Evolutionary conservation across 2,888 invertebrate species (phyloP), one percentile per base, ranked within the genome.

Genomic region (Metopia argyrocephala): DNA sequence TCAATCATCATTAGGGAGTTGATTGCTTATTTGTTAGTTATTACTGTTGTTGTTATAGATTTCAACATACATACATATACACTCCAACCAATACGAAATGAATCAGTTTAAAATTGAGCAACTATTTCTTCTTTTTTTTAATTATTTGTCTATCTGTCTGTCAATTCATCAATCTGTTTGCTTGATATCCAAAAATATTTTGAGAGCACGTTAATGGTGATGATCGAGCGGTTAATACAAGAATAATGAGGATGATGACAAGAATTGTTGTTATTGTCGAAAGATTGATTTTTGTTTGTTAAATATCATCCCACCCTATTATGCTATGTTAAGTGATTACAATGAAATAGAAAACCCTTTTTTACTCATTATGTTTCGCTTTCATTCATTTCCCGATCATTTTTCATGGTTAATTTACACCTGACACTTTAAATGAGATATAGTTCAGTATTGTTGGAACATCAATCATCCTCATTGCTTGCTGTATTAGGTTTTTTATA

Each of bases 401-500:
- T 15, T 46, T 52, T 59, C 70, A 61, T 50, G 45, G 61, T 59
- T 66, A 65, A 65, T 70, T 78, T 62, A 66, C 75, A 70, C 65
- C 45, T 59, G 12, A 65, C 15, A 38, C 0, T 38, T 76, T 50
- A 71, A 64, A 71, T 6, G n/a, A 62, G 68, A 66, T 68, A 68
- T 48, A 50, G 15, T 57, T 15, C 3, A 12, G 3, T 7, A 20
- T 50, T 50, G 5, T 52, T 62, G 61, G 66, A 79, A 68, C 68
- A 76, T 62, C 56, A 76, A 68, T 76, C 76, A 73, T 52, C 38
- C 38, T 38, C 12, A 12, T 38, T 15, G 38, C 15, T 38, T 3
- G 12, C 15, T 0, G 3, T 0, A 38, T 12, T 38, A n/a, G n/a
- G n/a, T n/a, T n/a, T n/a, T n/a, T n/a, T n/a, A n/a, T n/a, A n/a